phyloP scores from a whole-genome alignment of 2,888 invertebrate species.

The Oscheius sp. region DNA sequence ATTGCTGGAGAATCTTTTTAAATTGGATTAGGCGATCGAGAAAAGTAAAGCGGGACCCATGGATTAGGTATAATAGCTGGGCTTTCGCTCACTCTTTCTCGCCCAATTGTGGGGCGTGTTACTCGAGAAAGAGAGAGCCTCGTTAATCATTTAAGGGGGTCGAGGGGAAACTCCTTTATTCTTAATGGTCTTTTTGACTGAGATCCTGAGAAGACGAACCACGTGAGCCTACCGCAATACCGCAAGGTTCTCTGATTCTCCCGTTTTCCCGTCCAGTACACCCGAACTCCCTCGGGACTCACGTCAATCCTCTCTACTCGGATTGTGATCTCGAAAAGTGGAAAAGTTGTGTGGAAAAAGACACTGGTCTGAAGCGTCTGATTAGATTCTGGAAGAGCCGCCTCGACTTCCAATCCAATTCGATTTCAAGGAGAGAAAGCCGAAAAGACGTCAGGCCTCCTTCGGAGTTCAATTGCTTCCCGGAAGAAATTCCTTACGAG shows the following conservation, averaged over 20 bases:
- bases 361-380: no score
- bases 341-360: neutral
- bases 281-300: constrained; percentile 7
- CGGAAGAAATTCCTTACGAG: no score
- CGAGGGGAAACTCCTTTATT: constrained; percentile 24
- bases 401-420: no score
- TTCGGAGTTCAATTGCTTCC: no score
- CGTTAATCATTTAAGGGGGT: constrained; percentile 28
- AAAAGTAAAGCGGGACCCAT: neutral
- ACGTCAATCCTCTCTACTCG: constrained; percentile 5
- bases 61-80: neutral
- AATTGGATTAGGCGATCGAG: neutral
- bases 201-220: constrained; percentile 2
- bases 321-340: constrained; percentile 23
- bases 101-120: constrained; percentile 23
- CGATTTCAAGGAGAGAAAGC: no score
- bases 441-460: no score
- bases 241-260: no score
- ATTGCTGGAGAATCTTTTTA: constrained; percentile 1
- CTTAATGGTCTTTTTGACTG: constrained; percentile 16
- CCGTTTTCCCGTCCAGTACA: neutral
- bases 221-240: no score
- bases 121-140: constrained; percentile 25
- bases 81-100: neutral
- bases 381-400: no score